These are phyloP conservation scores for Callinectes sapidus DNA, from an alignment of 2,888 invertebrate genomes.

Conservation along the genomic window DNA sequence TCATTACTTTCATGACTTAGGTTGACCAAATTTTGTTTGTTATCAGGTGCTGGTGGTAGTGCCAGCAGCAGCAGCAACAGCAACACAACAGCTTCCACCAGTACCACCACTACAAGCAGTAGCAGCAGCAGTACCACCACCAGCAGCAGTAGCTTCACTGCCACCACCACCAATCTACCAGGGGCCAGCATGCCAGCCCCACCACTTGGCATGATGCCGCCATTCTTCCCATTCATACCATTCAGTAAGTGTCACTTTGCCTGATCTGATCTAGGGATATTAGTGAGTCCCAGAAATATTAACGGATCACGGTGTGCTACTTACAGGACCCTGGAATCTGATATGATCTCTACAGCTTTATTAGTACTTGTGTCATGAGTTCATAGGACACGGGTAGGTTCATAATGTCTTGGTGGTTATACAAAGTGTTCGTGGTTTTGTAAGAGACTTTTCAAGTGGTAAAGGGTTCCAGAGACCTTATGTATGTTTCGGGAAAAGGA, in stretches of 20 bases:
- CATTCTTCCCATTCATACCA: constrained; percentile 80
- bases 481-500: too few relatives aligned
- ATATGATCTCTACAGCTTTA: too few relatives aligned
- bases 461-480: too few relatives aligned
- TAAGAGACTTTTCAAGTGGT: too few relatives aligned
- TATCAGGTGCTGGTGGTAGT: not conserved
- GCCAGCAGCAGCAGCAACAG: constrained; percentile 30
- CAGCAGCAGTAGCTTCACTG: not conserved
- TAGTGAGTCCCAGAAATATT: not conserved
- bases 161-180: not conserved
- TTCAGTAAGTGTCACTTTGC: constrained; percentile 74
- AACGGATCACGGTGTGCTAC: not conserved
- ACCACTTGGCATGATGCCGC: constrained; percentile 75
- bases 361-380: too few relatives aligned
- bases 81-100: not conserved
- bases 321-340: not conserved
- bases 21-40: not conserved
- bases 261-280: not conserved
- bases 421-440: too few relatives aligned
- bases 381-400: too few relatives aligned
- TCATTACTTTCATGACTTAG: not conserved
- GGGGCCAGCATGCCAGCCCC: constrained; percentile 73
- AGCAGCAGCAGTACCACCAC: not conserved
- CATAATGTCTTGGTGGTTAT: too few relatives aligned
- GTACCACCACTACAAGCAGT: not conserved